A percentile compares a stretch with the other conserved stretches of the same genome.
phyloP scores from a whole-genome alignment of 2,797 vertebrate species.

The Enoplosus armatus region DNA sequence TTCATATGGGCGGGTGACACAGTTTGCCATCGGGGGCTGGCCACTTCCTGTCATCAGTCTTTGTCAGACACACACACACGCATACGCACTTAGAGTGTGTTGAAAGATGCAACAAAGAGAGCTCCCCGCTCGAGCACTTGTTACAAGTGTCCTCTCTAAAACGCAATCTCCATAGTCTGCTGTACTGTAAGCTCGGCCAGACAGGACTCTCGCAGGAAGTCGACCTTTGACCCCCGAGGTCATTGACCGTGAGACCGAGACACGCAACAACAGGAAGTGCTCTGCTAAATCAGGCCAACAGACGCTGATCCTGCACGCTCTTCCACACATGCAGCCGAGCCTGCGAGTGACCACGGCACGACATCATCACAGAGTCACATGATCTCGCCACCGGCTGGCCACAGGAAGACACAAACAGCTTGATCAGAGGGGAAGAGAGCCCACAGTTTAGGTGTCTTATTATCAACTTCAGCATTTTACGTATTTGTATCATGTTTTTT shows the following conservation, averaged over 20 bases:
- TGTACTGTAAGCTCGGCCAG: constrained; percentile 44
- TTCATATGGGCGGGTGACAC: constrained; percentile 25
- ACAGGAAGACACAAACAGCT: constrained; percentile 9
- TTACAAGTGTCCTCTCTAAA: constrained; percentile 8
- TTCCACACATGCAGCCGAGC: constrained; percentile 4
- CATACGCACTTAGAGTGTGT: constrained; percentile 12
- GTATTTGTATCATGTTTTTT: constrained; percentile 7
- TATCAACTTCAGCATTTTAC: background rate
- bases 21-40: constrained; percentile 13
- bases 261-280: constrained; percentile 70
- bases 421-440: background rate
- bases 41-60: constrained; percentile 64
- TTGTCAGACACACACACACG: constrained; percentile 5
- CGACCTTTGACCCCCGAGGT: constrained; percentile 58
- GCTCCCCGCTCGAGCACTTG: background rate
- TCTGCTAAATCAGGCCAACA: constrained; percentile 50
- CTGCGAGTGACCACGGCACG: constrained; percentile 21
- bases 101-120: constrained; percentile 43
- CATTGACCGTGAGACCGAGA: constrained; percentile 64
- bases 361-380: constrained; percentile 20
- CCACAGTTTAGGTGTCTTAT: constrained; percentile 1
- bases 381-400: constrained; percentile 4
- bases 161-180: background rate
- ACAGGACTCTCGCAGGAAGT: constrained; percentile 32
- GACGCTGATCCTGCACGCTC: constrained; percentile 52